Evolutionary conservation across 2,888 invertebrate genomes (phyloP), one percentile per base, ranked within the genome.

Genomic region (Hypselothyrea guttata): DNA sequence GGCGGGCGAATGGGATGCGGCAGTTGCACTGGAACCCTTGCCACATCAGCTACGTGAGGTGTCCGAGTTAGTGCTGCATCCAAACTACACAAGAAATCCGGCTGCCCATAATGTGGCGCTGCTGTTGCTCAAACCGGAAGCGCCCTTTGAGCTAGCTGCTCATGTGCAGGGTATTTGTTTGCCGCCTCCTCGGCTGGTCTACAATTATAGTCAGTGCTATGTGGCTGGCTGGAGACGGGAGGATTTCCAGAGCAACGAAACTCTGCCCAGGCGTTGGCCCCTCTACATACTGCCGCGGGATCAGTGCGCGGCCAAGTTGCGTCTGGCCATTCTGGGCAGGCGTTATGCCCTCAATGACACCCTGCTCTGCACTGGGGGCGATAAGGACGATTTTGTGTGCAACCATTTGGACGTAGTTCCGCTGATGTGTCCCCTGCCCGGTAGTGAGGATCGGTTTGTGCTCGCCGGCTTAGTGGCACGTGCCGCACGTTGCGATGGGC

Each of bases 1-100:
- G 15, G 77, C 77, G 0, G 77, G 77, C 0, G 81, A 78, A 37
- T 81, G 81, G 75, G 81, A 78, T 66, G 77, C 69, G 0, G 68
- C 71, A 0, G 70, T 67, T 9, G 45, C 81, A 7, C 40, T 69
- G 7, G 77, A 78, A 16, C 81, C 77, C 0, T 45, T 60, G 15
- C 41, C 41, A 0, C 67, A 75, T 44, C 77, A 78, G 38, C 44
- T 38, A 8, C 67, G 72, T 1, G 16, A 22, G 0, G 77, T 66
- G 1, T 27, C 41, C 4, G 74, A 78, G 30, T 4, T 74, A 9
- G 4, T 77, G 40, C 5, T 74, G 27, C 77, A 78, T 64, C 61
- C 72, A 0, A 72, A 72, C 35, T 76, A 69, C 18, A 77, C 69
- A 0, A 57, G 67, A 33, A 51, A 56, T 1, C 78, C 76, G 1